Conservation (phyloP, 2,797 vertebrate species). For the Sylvia borin region DNA sequence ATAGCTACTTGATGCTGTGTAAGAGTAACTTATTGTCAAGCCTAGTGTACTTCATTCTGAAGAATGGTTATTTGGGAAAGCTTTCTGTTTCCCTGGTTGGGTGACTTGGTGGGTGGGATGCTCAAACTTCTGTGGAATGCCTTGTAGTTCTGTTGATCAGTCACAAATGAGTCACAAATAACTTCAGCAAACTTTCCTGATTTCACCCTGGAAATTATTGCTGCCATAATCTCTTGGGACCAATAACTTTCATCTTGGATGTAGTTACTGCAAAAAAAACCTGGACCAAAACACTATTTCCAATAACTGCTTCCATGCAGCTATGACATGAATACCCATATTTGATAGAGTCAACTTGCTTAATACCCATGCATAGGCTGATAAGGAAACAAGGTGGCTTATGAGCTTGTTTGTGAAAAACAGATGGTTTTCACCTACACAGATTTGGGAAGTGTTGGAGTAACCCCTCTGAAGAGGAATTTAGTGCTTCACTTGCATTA, state of each 20-base stretch:
- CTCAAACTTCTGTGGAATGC: background rate
- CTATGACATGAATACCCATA: background rate
- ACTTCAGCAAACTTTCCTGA: background rate
- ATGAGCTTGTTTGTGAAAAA: background rate
- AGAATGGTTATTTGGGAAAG: background rate
- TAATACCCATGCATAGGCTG: background rate
- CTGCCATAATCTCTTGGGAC: background rate
- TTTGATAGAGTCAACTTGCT: background rate
- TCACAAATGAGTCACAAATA: background rate
- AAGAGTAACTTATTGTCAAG: background rate
- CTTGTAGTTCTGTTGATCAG: background rate
- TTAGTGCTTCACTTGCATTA: background rate
- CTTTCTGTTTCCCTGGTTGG: background rate
- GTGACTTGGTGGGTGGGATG: background rate
- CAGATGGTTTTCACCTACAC: background rate
- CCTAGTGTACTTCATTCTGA: background rate
- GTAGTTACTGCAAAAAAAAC: background rate
- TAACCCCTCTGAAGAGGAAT: background rate
- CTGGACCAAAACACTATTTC: background rate
- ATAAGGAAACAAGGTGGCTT: background rate
- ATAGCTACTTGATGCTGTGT: background rate
- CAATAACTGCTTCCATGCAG: background rate
- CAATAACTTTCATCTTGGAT: background rate
- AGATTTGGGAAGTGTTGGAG: background rate
- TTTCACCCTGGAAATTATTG: background rate